These are phyloP conservation scores for Podotricha telesiphe DNA, from an alignment of 2,888 invertebrate genomes.

Conservation along the genomic window DNA sequence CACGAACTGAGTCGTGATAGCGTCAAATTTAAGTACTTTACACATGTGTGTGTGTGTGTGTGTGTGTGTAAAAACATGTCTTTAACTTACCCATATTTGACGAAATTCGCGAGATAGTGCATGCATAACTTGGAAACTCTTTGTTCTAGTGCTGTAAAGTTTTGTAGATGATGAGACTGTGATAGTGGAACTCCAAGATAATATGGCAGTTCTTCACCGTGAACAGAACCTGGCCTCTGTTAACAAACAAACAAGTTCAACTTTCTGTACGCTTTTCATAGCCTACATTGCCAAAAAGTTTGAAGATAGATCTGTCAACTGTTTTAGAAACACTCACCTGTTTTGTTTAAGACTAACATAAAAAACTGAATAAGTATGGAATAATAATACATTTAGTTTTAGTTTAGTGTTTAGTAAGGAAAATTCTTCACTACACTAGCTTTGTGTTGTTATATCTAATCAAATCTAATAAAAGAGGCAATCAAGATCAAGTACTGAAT, in stretches of 20 bases:
- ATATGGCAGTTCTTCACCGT: constrained; percentile 94
- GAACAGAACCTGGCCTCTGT: constrained; percentile 90
- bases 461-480: too few relatives aligned
- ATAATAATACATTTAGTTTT: too few relatives aligned
- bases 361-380: neutral
- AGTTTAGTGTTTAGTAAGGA: too few relatives aligned
- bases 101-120: constrained; percentile 94
- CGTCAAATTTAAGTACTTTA: too few relatives aligned
- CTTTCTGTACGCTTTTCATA: neutral
- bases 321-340: neutral
- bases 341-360: neutral
- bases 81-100: constrained; percentile 90
- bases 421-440: too few relatives aligned
- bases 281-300: neutral
- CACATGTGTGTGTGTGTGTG: too few relatives aligned
- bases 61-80: too few relatives aligned
- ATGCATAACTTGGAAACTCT: constrained; percentile 90
- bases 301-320: neutral
- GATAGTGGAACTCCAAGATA: constrained; percentile 91
- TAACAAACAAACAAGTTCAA: constrained; percentile 47
- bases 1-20: too few relatives aligned
- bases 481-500: too few relatives aligned
- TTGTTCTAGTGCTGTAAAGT: constrained; percentile 91
- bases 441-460: too few relatives aligned
- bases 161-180: constrained; percentile 85